A percentile compares a stretch with the other conserved stretches of the same genome.
Conservation (phyloP, 2,113 vertebrate species). For the Budorcas taxicolor region DNA sequence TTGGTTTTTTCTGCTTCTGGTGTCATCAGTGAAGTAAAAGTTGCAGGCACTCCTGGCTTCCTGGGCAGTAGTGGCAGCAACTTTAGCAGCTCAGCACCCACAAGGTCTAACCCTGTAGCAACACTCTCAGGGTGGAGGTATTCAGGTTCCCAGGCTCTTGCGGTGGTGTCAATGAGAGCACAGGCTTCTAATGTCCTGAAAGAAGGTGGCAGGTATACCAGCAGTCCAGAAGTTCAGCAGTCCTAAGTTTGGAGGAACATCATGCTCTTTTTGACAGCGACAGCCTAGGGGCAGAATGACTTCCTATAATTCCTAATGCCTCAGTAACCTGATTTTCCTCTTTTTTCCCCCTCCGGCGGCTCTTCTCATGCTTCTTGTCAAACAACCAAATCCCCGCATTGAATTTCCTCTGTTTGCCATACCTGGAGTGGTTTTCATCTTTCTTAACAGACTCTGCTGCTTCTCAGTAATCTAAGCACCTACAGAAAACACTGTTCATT, state of each 20-base stretch:
- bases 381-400: background rate
- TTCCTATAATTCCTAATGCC: background rate
- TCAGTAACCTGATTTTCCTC: background rate
- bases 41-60: background rate
- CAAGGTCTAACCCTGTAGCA: background rate
- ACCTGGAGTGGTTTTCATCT: background rate
- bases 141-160: background rate
- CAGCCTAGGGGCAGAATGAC: background rate
- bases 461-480: background rate
- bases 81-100: background rate
- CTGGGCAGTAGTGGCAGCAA: background rate
- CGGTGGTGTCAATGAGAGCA: background rate
- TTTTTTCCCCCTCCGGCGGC: background rate
- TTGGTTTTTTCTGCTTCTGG: background rate
- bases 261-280: background rate
- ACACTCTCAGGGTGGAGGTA: background rate
- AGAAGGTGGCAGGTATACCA: background rate
- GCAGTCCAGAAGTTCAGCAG: background rate
- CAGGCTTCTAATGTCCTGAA: background rate
- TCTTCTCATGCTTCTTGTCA: background rate
- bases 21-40: background rate
- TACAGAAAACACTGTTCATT: background rate
- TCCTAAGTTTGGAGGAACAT: background rate
- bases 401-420: background rate
- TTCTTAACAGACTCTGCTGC: background rate